These are phyloP conservation scores for Rissa tridactyla DNA, from an alignment of 2,113 vertebrate species.

Conservation along the genomic window DNA sequence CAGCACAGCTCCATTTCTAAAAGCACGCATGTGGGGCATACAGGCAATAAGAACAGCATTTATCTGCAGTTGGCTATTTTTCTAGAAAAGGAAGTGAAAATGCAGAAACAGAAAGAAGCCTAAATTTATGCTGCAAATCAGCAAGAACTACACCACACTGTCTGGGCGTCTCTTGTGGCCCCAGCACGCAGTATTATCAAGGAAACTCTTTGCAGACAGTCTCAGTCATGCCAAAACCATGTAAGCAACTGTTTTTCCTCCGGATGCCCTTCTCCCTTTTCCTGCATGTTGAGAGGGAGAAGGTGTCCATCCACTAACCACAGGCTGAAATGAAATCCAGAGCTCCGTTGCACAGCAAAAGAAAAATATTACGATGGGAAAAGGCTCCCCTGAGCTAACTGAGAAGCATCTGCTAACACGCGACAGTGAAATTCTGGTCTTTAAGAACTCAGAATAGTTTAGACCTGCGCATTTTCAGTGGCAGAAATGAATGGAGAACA, in stretches of 20 bases:
- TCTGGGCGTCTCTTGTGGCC: neutral
- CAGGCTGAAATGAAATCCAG: neutral
- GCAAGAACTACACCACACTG: neutral
- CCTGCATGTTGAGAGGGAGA: neutral
- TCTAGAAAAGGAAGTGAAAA: constrained; percentile 34
- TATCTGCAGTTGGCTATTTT: neutral
- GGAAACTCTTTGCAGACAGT: neutral
- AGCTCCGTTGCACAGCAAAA: neutral
- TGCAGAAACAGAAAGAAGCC: neutral
- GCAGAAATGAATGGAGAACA: neutral
- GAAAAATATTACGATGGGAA: neutral
- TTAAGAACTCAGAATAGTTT: neutral
- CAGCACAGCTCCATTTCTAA: neutral
- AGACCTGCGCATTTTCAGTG: neutral
- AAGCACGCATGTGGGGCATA: neutral
- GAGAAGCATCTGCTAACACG: neutral
- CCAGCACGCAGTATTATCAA: neutral
- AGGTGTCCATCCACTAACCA: neutral
- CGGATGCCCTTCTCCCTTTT: neutral
- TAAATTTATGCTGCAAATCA: neutral
- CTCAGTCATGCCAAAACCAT: neutral
- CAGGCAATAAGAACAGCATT: neutral
- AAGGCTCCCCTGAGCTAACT: neutral
- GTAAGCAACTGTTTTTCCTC: neutral
- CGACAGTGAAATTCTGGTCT: neutral